Evolutionary conservation across 2,888 invertebrate genomes (phyloP), one percentile per base, ranked within the genome.

Genomic region (Psylliodes chrysocephalus): DNA sequence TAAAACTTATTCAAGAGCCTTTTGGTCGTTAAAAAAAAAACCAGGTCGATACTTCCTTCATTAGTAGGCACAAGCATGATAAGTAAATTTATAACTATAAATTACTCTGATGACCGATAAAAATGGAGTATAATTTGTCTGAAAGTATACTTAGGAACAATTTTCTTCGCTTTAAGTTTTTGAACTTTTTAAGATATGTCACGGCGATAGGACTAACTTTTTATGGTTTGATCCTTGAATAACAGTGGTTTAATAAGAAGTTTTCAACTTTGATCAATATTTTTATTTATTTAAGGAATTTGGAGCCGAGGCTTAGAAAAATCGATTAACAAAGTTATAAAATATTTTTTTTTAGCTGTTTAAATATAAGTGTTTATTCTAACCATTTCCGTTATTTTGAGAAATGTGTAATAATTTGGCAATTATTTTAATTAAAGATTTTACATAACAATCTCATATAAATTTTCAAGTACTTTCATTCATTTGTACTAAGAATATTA

Each of bases 71-170:
- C 54, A 49, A 25, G 44, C 53, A 56, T 63, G 63, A 60, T 60
- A 60, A 63, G 63, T 60, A 63, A 63, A 66, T 60, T 66, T 60
- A 56, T 60, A 56, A 60, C 53, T 52, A 47, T 47, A 63, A 66
- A 66, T 66, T 56, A 63, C 61, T 19, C 56, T 46, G 64, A 64
- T 64, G 38, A 19, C 40, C 46, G 64, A 64, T 64, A 64, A 60
- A 63, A 60, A 56, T 55, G 47, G 38, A 42, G 44, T 42, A 56
- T 64, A 56, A 64, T 64, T 52, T 52, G 44, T 47, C 17, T 12
- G 30, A 10, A 52, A 52, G 57, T 57, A 57, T 63, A 60, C 60
- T 52, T 56, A 28, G 38, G 33, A 33, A 54, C 54, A 60, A 49
- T 64, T 60, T 56, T 35, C 52, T 46, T n/a, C 14, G 25, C 46